Evolutionary conservation across 2,113 vertebrate species (phyloP).

Genomic region (Zosterops japonicus): DNA sequence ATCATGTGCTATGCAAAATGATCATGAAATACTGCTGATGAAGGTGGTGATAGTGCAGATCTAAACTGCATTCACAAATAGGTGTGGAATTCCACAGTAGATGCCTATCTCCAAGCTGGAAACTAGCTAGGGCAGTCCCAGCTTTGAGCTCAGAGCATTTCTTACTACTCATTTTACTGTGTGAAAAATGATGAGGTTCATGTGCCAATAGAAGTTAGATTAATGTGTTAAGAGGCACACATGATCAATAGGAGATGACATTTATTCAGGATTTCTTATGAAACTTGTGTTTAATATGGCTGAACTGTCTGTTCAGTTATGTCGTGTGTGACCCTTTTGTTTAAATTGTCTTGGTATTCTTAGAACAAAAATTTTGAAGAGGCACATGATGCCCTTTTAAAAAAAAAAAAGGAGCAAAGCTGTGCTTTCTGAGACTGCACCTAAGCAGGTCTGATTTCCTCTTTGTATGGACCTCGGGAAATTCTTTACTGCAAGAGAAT

Average conservation of each 20-base stretch:
- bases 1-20: not conserved
- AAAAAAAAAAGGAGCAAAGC: not conserved
- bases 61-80: not conserved
- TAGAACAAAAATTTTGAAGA: not conserved
- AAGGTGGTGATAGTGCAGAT: not conserved
- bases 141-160: not conserved
- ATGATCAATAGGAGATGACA: not conserved
- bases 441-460: not conserved
- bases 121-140: not conserved
- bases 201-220: not conserved
- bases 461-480: not conserved
- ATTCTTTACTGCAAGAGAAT: not conserved
- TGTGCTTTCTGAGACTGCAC: not conserved
- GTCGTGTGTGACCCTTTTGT: not conserved
- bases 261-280: constrained; percentile 23
- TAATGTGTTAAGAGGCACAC: not conserved
- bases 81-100: not conserved
- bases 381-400: not conserved
- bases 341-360: not conserved
- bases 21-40: not conserved
- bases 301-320: not conserved
- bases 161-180: not conserved
- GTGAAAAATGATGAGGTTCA: not conserved
- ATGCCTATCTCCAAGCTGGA: not conserved
- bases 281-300: not conserved